These are phyloP conservation scores for Ictidomys tridecemlineatus DNA, from an alignment of 2,113 vertebrate species.

Conservation along the genomic window DNA sequence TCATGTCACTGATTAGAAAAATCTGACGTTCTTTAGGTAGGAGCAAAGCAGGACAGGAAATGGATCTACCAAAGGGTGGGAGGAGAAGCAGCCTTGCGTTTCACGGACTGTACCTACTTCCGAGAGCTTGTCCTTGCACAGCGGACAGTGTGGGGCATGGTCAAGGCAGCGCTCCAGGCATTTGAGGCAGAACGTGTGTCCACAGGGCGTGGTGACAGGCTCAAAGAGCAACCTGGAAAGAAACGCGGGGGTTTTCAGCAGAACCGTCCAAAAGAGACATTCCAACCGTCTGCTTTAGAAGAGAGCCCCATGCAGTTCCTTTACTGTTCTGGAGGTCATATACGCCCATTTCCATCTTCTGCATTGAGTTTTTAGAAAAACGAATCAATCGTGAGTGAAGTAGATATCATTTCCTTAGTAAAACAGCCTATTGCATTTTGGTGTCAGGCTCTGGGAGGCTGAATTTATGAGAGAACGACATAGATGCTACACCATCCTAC, in stretches of 20 bases:
- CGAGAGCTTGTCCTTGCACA: slow-evolving; percentile 96
- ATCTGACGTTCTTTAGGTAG: neutral
- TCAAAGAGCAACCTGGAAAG: slow-evolving; percentile 94
- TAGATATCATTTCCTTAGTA: neutral
- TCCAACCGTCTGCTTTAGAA: neutral
- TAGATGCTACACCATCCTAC: slow-evolving; percentile 80
- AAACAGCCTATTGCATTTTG: neutral
- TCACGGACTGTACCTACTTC: slow-evolving; percentile 87
- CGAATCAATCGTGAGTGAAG: neutral
- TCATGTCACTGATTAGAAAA: neutral
- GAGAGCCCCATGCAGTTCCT: neutral
- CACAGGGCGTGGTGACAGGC: slow-evolving; percentile 95
- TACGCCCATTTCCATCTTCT: neutral
- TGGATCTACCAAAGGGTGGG: neutral
- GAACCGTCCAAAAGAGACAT: neutral
- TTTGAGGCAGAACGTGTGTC: slow-evolving; percentile 97
- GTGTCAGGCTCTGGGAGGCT: slow-evolving; percentile 29
- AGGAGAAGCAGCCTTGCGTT: neutral
- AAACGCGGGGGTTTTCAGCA: slow-evolving; percentile 14
- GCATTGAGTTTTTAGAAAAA: neutral
- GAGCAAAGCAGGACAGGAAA: neutral
- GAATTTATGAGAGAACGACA: neutral
- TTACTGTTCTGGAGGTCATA: neutral
- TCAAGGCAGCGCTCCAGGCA: slow-evolving; percentile 96
- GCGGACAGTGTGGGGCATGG: slow-evolving; percentile 94